Evolutionary conservation across 1,140 invertebrate genomes (phyloP).

Genomic region (Rhynchophorus ferrugineus): DNA sequence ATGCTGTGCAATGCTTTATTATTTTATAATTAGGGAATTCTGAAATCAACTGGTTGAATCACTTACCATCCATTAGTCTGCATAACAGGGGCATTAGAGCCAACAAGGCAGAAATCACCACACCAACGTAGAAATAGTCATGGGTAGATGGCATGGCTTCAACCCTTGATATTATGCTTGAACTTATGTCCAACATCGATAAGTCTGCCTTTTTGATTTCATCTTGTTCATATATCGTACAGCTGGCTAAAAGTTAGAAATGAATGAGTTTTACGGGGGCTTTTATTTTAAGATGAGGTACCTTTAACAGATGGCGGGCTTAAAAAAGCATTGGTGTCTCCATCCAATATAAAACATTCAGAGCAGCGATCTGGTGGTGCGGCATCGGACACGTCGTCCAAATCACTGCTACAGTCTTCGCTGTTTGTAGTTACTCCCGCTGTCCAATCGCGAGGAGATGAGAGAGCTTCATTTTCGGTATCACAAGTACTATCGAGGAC

Average conservation of each 20-base stretch:
- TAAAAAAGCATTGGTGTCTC: constrained; percentile 62
- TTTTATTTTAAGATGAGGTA: too few species aligned
- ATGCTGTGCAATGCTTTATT: too few species aligned
- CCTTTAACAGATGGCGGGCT: constrained; percentile 70
- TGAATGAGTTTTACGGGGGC: too few species aligned
- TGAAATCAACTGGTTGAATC: too few species aligned
- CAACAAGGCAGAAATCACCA: constrained; percentile 49
- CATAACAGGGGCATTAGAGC: constrained; percentile 46
- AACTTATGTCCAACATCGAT: constrained; percentile 89
- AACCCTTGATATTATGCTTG: constrained; percentile 82
- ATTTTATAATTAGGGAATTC: too few species aligned
- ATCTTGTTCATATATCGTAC: constrained; percentile 85
- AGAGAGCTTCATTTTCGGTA: constrained; percentile 30
- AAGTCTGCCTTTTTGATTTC: constrained; percentile 88
- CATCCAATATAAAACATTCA: constrained; percentile 61
- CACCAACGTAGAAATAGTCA: constrained; percentile 73
- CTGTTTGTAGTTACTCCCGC: constrained; percentile 70
- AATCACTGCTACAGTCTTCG: constrained; percentile 72
- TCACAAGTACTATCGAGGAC: constrained; percentile 26
- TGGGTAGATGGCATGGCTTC: constrained; percentile 73
- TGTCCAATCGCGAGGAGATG: constrained; percentile 38
- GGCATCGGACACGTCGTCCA: constrained; percentile 50
- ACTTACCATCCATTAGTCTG: constrained; percentile 8
- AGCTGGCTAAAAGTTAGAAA: constrained; percentile 62
- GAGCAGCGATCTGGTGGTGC: constrained; percentile 15